Evolutionary conservation across 2,888 invertebrate genomes (phyloP), one percentile per base, ranked within the genome.

Genomic region (Conus canariensis): DNA sequence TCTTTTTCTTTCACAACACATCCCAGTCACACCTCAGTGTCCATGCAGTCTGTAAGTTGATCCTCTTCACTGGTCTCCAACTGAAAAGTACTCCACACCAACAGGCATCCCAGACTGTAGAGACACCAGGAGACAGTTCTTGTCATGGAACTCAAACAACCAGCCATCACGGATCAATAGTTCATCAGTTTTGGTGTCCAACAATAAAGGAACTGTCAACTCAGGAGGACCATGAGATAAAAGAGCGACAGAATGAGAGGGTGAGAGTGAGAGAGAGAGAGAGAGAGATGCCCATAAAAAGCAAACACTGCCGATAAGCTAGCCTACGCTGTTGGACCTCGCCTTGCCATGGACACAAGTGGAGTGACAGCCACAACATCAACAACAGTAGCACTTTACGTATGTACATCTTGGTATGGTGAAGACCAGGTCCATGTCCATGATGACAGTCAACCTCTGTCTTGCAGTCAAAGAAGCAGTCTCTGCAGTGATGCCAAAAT

Each of bases 361-460:
- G 77, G 12, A 30, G 77, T 80, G 30, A 30, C 77, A 80, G 77
- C 77, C 77, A 80, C 77, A 80, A 80, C 77, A 16, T 30, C 77
- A 30, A 80, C 10, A 80, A 80, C 77, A 80, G 30, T 22, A 80
- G 77, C 77, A 30, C 14, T 45, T 80, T 74, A 74, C 45, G 2
- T 45, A 45, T 80, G 77, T 80, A 80, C 77, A 80, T 7, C 22
- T 22, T 70, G 70, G 70, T 19, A 70, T 8, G 22, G 22, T 16
- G 19, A 70, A 70, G 19, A 70, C 12, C 64, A 64, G 16, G 64
- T 14, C 64, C 16, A 16, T 64, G 64, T 64, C 64, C 64, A 64
- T 5, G 1, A 64, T 64, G 12, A 64, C 10, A 64, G 64, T 64
- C 64, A 64, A 64, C 16, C 64, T 14, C 22, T 74, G 74, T 74